These are phyloP conservation scores for Dysdera silvatica DNA, from an alignment of 1,140 invertebrate species.

Conservation along the genomic window DNA sequence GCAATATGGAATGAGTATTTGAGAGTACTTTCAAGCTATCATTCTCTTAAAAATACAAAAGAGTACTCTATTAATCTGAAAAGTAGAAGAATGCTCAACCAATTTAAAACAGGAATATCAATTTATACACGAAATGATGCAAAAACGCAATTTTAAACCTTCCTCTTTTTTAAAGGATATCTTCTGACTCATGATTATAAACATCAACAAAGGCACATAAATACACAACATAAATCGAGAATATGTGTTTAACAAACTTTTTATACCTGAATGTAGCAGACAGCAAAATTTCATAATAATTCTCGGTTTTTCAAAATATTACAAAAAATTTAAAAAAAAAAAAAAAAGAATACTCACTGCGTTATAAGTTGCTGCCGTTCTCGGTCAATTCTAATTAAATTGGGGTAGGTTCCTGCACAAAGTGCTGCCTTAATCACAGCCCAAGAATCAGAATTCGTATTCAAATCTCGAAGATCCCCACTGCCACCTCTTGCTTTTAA, in stretches of 20 bases:
- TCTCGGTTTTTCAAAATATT: not conserved
- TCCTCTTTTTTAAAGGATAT: too few species aligned
- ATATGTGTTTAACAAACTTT: not conserved
- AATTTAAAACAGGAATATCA: too few species aligned
- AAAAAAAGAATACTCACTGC: constrained; percentile 47
- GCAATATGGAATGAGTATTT: too few species aligned
- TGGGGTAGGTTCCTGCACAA: constrained; percentile 77
- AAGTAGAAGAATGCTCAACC: too few species aligned
- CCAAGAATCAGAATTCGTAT: constrained; percentile 82
- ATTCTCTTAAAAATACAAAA: too few species aligned
- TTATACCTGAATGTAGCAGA: not conserved
- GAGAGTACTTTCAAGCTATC: too few species aligned
- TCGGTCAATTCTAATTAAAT: constrained; percentile 62
- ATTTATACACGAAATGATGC: too few species aligned
- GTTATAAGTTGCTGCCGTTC: constrained; percentile 52
- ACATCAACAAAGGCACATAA: too few species aligned
- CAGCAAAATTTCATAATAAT: not conserved
- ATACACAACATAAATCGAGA: too few species aligned
- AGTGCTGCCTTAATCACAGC: constrained; percentile 83
- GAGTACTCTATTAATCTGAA: too few species aligned
- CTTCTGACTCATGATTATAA: too few species aligned
- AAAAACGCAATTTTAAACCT: too few species aligned
- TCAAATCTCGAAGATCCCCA: constrained; percentile 67
- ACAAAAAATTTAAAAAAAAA: not conserved
- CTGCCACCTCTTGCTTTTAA: constrained; percentile 60